These are phyloP conservation scores for Epiblema foenella DNA, from an alignment of 2,888 invertebrate genomes.

Conservation along the genomic window DNA sequence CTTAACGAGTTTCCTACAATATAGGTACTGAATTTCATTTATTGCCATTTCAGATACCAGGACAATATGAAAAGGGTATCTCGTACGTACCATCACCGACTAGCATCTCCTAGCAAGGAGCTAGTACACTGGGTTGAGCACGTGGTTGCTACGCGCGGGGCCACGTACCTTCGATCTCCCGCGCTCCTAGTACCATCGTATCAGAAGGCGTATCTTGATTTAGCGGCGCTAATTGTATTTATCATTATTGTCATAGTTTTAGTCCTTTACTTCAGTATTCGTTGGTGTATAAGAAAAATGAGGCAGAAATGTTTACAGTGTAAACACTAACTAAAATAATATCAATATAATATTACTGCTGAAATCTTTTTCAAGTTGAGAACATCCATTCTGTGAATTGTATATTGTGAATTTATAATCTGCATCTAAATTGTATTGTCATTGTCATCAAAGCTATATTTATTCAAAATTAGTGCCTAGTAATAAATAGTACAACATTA, in stretches of 20 bases:
- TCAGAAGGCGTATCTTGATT: slow-evolving; percentile 38
- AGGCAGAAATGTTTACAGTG: slow-evolving; percentile 30
- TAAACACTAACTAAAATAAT: slow-evolving; percentile 18
- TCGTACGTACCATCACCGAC: slow-evolving; percentile 43
- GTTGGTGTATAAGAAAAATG: slow-evolving; percentile 37
- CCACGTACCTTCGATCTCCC: slow-evolving; percentile 43
- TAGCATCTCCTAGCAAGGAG: slow-evolving; percentile 37
- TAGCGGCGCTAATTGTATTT: slow-evolving; percentile 34
- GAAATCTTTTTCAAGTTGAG: background rate
- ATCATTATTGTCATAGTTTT: slow-evolving; percentile 16
- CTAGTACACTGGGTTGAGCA: slow-evolving; percentile 46
- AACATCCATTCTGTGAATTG: background rate
- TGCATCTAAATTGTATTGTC: background rate
- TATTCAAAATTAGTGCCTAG: too few species aligned
- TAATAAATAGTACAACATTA: too few species aligned
- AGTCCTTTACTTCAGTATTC: slow-evolving; percentile 33
- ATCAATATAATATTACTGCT: background rate
- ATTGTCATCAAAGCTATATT: too few species aligned
- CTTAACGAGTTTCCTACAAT: too few species aligned
- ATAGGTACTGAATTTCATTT: background rate
- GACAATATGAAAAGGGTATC: slow-evolving; percentile 41
- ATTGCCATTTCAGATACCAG: slow-evolving; percentile 30
- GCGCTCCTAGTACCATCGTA: slow-evolving; percentile 38
- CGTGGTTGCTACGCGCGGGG: slow-evolving; percentile 34
- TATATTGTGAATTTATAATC: background rate